Conservation (phyloP, 2,888 invertebrate species). For the Drosophila planitibia region DNA sequence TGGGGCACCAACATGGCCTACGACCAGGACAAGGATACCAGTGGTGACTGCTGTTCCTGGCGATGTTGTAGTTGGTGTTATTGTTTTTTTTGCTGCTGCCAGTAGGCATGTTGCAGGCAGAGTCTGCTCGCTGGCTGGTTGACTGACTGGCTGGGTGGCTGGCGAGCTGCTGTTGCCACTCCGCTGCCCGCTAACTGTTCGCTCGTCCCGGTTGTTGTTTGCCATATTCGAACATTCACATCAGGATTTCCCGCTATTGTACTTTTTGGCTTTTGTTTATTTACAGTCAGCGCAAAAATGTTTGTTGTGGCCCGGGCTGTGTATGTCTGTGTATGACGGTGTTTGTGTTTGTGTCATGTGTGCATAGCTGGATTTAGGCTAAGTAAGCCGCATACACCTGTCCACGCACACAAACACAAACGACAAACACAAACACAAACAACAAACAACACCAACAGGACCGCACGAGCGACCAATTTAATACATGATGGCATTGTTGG, state of each 20-base stretch:
- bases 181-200: slow-evolving; percentile 22
- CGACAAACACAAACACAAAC: slow-evolving; percentile 25
- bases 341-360: slow-evolving; percentile 37
- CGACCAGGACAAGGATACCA: slow-evolving; percentile 59
- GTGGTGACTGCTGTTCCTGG: slow-evolving; percentile 25
- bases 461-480: slow-evolving; percentile 70
- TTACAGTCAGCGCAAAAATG: slow-evolving; percentile 80
- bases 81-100: slow-evolving; percentile 40
- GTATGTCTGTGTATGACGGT: slow-evolving; percentile 16
- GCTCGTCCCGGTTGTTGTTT: slow-evolving; percentile 61
- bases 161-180: slow-evolving; percentile 31
- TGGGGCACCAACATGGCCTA: slow-evolving; percentile 70
- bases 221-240: slow-evolving; percentile 81
- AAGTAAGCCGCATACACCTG: slow-evolving; percentile 79
- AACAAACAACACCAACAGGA: slow-evolving; percentile 47
- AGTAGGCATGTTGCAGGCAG: slow-evolving; percentile 54
- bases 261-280: slow-evolving; percentile 80
- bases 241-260: slow-evolving; percentile 81
- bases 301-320: slow-evolving; percentile 63
- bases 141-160: not conserved
- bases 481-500: slow-evolving; percentile 73
- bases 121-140: slow-evolving; percentile 27
- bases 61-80: slow-evolving; percentile 16
- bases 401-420: slow-evolving; percentile 50
- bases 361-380: slow-evolving; percentile 75